phyloP scores from a whole-genome alignment of 2,113 vertebrate genomes.

The Forbesichthys agassizii region DNA sequence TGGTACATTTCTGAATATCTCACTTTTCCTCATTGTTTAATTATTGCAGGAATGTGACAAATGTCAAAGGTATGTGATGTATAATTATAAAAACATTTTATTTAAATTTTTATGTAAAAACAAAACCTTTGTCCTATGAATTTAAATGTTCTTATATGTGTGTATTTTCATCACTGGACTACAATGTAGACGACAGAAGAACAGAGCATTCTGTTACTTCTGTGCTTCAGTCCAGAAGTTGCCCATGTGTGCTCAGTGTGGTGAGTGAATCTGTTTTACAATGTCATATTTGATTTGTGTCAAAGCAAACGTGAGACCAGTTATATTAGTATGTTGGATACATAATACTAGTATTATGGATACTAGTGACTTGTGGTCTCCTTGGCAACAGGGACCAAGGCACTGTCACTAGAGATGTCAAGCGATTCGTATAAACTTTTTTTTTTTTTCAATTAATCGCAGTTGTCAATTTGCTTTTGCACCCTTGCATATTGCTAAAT shows the following conservation, averaged over 20 bases:
- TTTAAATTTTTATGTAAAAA: background rate
- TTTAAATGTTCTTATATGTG: conserved; percentile 15
- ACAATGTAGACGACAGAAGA: conserved; percentile 90
- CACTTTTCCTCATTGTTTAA: background rate
- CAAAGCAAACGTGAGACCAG: too few relatives aligned
- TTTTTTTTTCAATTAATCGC: too few relatives aligned
- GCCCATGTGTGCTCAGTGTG: conserved; percentile 95
- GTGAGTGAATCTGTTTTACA: conserved; percentile 77
- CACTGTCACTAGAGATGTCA: too few relatives aligned
- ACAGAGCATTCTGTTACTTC: conserved; percentile 98
- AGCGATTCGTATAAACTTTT: too few relatives aligned
- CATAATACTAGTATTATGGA: too few relatives aligned
- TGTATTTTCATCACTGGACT: conserved; percentile 5
- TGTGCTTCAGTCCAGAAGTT: conserved; percentile 93
- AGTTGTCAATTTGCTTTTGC: too few relatives aligned
- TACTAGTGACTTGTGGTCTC: too few relatives aligned
- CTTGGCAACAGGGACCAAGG: too few relatives aligned
- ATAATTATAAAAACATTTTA: background rate
- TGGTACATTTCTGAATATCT: background rate
- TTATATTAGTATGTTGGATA: too few relatives aligned
- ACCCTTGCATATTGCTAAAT: too few relatives aligned
- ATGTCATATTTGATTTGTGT: background rate
- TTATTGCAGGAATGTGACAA: conserved; percentile 94
- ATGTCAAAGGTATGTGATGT: conserved; percentile 87
- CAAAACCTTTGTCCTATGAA: background rate